These are phyloP conservation scores for Ctenosaura bakeri DNA, from an alignment of 2,797 vertebrate species.

Conservation along the genomic window DNA sequence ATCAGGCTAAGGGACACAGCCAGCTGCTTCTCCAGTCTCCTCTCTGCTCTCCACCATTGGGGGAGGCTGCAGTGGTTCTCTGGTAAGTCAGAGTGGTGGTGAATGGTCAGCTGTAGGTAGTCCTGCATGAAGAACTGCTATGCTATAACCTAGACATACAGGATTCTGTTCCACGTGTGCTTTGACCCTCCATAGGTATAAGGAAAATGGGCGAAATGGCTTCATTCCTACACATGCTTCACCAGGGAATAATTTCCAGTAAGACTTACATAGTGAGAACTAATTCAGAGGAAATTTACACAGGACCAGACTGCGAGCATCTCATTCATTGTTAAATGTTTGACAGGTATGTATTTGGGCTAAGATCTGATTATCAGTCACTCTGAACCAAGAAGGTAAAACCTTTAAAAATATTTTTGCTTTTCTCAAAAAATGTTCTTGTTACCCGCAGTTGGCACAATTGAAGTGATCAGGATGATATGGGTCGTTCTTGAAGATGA, in stretches of 20 bases:
- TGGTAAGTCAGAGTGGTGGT: too few relatives aligned
- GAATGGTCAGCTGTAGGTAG: too few relatives aligned
- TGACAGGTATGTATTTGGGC: neutral
- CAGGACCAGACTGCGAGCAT: neutral
- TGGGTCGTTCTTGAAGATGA: constrained; percentile 98
- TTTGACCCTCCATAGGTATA: neutral
- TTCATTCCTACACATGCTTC: neutral
- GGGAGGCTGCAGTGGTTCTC: too few relatives aligned
- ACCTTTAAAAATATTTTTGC: neutral
- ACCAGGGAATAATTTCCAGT: too few relatives aligned
- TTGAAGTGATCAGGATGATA: constrained; percentile 99
- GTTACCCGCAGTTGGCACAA: constrained; percentile 96
- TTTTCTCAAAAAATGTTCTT: constrained; percentile 19
- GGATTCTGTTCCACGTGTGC: neutral
- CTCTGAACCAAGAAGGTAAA: constrained; percentile 28
- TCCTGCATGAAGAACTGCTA: too few relatives aligned
- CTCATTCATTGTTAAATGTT: neutral
- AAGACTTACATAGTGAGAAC: neutral
- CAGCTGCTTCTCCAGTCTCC: too few relatives aligned
- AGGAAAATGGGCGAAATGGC: neutral
- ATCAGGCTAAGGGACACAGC: too few relatives aligned
- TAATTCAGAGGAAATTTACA: neutral
- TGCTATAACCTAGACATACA: too few relatives aligned
- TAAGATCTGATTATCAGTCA: neutral
- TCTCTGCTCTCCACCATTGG: too few relatives aligned